Evolutionary conservation across 2,797 vertebrate species (phyloP), one percentile per base, ranked within the genome.

Genomic region (Buphagus erythrorhynchus): DNA sequence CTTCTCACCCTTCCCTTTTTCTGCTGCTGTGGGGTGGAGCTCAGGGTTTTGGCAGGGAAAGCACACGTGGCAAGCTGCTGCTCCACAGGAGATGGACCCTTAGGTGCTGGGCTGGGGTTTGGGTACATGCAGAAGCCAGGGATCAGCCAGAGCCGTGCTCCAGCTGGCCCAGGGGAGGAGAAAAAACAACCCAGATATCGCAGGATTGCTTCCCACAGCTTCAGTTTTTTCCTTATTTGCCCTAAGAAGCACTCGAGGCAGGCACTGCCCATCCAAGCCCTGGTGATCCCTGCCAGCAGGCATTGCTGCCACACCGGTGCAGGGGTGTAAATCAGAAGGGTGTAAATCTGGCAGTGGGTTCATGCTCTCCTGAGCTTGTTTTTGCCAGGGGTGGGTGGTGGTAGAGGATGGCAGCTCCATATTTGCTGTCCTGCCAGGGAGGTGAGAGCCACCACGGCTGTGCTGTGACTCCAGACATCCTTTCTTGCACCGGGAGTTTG

Each of bases 331-430:
- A 68, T 58, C 36, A 22, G 16, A 20, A 26, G 16, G 31, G 3
- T 25, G 11, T 38, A 5, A n/a, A 55, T 76, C 38, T 69, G 45
- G 43, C 2, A 0, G 17, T 3, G 7, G 20, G 18, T 45, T 57
- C 0, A 0, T 73, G 38, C 10, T 75, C 20, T 43, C 0, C n/a
- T n/a, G 0, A 73, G 35, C 15, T 0, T 0, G 19, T 31, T 29
- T 43, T 73, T 61, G 42, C 55, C 29, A 1, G 2, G 1, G 35
- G 2, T 43, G 21, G 14, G 17, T 65, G 6, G 1, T 29, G 48
- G 8, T 35, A 0, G 1, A 51, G 71, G 46, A 16, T 1, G 1
- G 21, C 51, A 75, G 65, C 26, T 72, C 43, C 2, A 0, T 31
- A 19, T 74, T 78, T 76, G 54, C 55, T 65, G 24, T 57, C 57